These are phyloP conservation scores for Synergus japonicus DNA, from an alignment of 2,888 invertebrate species.

Conservation along the genomic window DNA sequence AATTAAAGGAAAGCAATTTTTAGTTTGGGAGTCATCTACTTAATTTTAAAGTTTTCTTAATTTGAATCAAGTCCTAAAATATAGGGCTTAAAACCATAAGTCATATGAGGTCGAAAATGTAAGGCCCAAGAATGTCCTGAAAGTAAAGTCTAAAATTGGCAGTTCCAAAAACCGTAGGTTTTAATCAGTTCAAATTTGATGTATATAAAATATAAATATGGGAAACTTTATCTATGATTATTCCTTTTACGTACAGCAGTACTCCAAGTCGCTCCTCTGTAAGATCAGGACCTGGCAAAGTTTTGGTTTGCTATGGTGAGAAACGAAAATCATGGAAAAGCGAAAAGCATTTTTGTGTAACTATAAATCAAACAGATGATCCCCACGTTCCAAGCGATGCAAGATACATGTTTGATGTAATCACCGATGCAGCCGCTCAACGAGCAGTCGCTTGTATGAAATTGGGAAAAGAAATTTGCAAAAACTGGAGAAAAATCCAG, in stretches of 20 bases:
- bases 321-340: slow-evolving; percentile 11
- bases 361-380: slow-evolving; percentile 42
- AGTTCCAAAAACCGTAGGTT: too few species aligned
- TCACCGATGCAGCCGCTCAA: slow-evolving; percentile 61
- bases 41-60: too few species aligned
- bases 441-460: slow-evolving; percentile 58
- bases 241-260: background rate
- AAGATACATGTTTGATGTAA: slow-evolving; percentile 71
- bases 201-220: too few species aligned
- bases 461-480: slow-evolving; percentile 63
- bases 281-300: slow-evolving; percentile 28
- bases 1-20: too few species aligned
- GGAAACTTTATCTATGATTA: background rate
- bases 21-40: too few species aligned
- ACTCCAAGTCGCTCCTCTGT: slow-evolving; percentile 20
- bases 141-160: too few species aligned
- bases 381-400: slow-evolving; percentile 63
- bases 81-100: too few species aligned
- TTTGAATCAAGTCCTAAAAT: too few species aligned
- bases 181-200: too few species aligned
- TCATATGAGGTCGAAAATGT: too few species aligned
- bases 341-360: background rate
- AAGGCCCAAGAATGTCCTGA: too few species aligned
- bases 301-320: background rate
- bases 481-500: slow-evolving; percentile 59